Evolutionary conservation across 2,797 vertebrate species (phyloP).

Genomic region (Botia kubotai): DNA sequence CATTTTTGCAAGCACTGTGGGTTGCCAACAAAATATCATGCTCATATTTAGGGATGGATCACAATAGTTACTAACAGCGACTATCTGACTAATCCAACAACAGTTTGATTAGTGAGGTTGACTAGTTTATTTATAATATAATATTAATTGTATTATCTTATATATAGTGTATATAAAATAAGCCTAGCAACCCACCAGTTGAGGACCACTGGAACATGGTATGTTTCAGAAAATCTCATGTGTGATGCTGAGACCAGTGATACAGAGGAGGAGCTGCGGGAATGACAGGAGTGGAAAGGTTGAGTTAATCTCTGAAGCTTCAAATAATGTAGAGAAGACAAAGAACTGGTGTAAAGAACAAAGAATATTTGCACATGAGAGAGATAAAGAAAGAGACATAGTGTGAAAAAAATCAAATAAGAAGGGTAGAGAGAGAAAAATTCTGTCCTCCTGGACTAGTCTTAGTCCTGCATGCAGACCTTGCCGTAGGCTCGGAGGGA

Average conservation of each 20-base stretch:
- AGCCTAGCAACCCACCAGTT: no score
- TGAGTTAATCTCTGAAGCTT: slow-evolving; percentile 29
- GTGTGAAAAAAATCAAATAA: slow-evolving; percentile 51
- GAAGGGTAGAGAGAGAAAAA: slow-evolving; percentile 62
- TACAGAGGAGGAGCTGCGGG: neutral
- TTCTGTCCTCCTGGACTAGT: slow-evolving; percentile 69
- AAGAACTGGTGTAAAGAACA: slow-evolving; percentile 31
- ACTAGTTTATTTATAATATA: no score
- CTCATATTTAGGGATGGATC: no score
- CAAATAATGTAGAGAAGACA: slow-evolving; percentile 51
- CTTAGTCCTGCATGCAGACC: slow-evolving; percentile 46
- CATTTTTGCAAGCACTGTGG: no score
- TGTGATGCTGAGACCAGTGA: neutral
- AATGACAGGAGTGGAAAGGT: slow-evolving; percentile 30
- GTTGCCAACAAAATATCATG: no score
- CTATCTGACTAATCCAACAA: no score
- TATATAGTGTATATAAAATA: no score
- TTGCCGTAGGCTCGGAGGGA: slow-evolving; percentile 55
- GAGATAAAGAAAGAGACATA: neutral
- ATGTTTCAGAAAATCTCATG: no score
- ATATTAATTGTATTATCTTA: no score
- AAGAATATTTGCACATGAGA: slow-evolving; percentile 25
- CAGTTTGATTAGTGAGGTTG: no score
- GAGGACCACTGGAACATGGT: no score
- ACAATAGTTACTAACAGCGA: no score